Evolutionary conservation across 2,113 vertebrate genomes (phyloP).

Genomic region (Rhipidura dahli): DNA sequence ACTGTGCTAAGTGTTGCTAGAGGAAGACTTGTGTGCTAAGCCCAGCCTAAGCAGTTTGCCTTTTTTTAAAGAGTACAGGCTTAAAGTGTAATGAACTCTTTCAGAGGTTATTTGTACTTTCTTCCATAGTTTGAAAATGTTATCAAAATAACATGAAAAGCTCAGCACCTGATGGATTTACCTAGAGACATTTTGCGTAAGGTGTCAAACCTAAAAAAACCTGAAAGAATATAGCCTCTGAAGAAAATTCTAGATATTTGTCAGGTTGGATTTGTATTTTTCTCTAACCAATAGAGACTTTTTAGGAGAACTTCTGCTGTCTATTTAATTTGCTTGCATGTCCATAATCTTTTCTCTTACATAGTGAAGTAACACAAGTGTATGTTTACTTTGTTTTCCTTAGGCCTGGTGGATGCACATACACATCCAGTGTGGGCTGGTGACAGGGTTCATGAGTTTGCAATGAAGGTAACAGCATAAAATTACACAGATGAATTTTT

Average conservation of each 20-base stretch:
- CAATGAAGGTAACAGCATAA: slow-evolving; percentile 88
- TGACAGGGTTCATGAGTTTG: slow-evolving; percentile 95
- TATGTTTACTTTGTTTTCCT: slow-evolving; percentile 40
- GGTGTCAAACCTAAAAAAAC: background rate
- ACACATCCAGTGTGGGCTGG: slow-evolving; percentile 97
- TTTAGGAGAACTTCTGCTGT: background rate
- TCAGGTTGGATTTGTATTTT: background rate
- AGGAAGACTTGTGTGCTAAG: background rate
- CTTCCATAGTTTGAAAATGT: background rate
- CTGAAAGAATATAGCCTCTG: background rate
- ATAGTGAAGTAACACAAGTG: background rate
- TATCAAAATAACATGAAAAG: background rate
- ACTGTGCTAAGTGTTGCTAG: background rate
- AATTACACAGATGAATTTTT: background rate
- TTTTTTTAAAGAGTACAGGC: background rate
- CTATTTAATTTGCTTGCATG: background rate
- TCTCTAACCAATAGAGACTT: background rate
- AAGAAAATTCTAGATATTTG: background rate
- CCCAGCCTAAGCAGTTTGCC: background rate
- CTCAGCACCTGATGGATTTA: background rate
- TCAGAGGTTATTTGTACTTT: background rate
- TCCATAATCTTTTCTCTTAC: background rate
- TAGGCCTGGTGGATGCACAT: slow-evolving; percentile 94
- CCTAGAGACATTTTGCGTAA: background rate
- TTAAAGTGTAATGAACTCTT: background rate